Evolutionary conservation across 2,797 vertebrate genomes (phyloP), one percentile per base, ranked within the genome.

Genomic region (Smutsia gigantea): DNA sequence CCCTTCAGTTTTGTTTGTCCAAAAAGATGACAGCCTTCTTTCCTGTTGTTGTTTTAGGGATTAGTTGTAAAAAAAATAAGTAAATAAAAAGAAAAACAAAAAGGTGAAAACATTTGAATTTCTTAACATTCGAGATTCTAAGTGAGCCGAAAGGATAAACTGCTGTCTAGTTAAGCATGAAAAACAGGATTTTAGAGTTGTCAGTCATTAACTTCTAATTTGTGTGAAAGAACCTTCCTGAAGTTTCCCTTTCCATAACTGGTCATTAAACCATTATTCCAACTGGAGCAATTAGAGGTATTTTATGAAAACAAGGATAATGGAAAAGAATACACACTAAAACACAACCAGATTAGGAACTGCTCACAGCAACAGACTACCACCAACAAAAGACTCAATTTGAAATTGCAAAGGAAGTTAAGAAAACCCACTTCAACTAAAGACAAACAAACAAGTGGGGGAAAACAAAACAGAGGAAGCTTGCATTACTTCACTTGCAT

Each of bases 121-220:
- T 79, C 64, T 91, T 79, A 94, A 71, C 18, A 39, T 83, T 31
- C 55, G 46, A 25, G 12, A 77, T 13, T 21, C 1, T 19, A 85
- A 37, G 25, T 53, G 82, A 89, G 34, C 31, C 0, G 0, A 75
- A 85, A 93, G 39, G 46, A 64, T n/a, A 46, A 59, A 74, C 18
- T 31, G 13, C n/a, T 85, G n/a, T 81, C 81, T 68, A 29, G 74
- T n/a, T 78, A 89, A 94, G 55, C 94, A n/a, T 4, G 64, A 77
- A 92, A 92, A 92, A 79, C 72, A 53, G 55, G 61, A 82, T 90
- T 64, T 91, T 87, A 87, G 79, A 90, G 66, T 23, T 86, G 89
- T 96, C 93, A 86, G 94, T 91, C 93, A 96, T 94, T 95, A 97
- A 94, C 97, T 93, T 92, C 91, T 97, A 96, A 97, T 98, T 94